Conservation (phyloP, 2,888 invertebrate species). For the Drosophila histrio region DNA sequence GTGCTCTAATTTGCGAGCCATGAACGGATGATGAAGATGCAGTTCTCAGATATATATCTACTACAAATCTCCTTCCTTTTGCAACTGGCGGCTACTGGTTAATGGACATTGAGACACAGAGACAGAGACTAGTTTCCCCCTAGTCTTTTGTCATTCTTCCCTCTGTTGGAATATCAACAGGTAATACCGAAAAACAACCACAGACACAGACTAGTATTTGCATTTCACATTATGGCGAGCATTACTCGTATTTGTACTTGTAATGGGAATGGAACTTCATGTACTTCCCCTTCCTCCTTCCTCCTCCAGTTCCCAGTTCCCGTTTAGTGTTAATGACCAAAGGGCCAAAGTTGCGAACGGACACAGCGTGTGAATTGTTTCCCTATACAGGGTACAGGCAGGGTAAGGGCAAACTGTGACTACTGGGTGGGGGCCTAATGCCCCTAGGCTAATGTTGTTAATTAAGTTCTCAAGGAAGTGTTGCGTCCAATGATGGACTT, state of each 20-base stretch:
- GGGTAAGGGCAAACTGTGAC: too few species aligned
- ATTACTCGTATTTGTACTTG: constrained; percentile 31
- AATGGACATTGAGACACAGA: background rate
- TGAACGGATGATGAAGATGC: constrained; percentile 30
- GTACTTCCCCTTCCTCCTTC: background rate
- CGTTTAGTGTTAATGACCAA: constrained; percentile 43
- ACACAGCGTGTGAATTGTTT: constrained; percentile 64
- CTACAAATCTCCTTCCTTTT: constrained; percentile 6
- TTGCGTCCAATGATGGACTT: constrained; percentile 24
- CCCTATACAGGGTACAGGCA: constrained; percentile 1
- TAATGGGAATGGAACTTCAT: background rate
- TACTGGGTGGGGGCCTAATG: constrained; percentile 4
- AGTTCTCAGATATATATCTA: constrained; percentile 11
- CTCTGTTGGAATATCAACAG: constrained; percentile 50
- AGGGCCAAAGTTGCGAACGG: constrained; percentile 24
- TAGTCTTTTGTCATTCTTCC: background rate
- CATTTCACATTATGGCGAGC: constrained; percentile 63
- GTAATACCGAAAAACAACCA: constrained; percentile 59
- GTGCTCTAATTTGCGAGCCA: constrained; percentile 71
- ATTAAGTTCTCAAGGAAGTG: constrained; percentile 53
- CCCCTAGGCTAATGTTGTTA: constrained; percentile 30
- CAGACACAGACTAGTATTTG: too few species aligned
- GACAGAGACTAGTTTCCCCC: background rate
- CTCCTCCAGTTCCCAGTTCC: background rate
- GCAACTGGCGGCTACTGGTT: constrained; percentile 4